Percentiles rank a stretch among this genome's conserved stretches.
These are phyloP conservation scores for Elmis aenea DNA, from an alignment of 2,888 invertebrate genomes.

Conservation along the genomic window DNA sequence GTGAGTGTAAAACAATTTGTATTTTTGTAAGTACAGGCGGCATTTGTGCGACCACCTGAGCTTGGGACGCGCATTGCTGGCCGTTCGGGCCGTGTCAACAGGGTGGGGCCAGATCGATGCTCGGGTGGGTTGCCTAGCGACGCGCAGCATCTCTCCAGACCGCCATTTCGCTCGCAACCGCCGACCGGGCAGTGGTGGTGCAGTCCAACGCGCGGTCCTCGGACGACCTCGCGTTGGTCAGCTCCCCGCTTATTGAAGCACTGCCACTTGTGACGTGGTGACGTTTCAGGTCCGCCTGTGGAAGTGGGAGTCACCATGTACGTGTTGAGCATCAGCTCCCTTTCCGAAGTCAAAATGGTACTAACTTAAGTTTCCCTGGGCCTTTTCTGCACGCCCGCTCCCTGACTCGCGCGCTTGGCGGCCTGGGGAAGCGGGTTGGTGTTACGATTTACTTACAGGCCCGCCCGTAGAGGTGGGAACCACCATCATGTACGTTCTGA, in stretches of 20 bases:
- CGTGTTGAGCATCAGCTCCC: slow-evolving; percentile 96
- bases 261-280: slow-evolving; percentile 36
- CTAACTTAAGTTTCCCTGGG: slow-evolving; percentile 29
- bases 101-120: slow-evolving; percentile 47
- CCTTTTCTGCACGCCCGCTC: slow-evolving; percentile 38
- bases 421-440: slow-evolving; percentile 42
- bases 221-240: slow-evolving; percentile 10
- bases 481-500: slow-evolving; percentile 91
- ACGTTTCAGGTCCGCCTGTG: slow-evolving; percentile 91
- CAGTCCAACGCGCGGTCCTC: slow-evolving; percentile 27
- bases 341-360: slow-evolving; percentile 98
- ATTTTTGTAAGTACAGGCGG: slow-evolving; percentile 19
- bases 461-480: slow-evolving; percentile 95
- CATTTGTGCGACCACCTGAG: slow-evolving; percentile 26
- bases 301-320: slow-evolving; percentile 98
- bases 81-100: slow-evolving; percentile 39
- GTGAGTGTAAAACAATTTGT: slow-evolving; percentile 54
- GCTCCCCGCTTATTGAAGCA: slow-evolving; percentile 27
- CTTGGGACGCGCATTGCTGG: slow-evolving; percentile 23
- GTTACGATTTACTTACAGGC: slow-evolving; percentile 66
- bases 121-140: slow-evolving; percentile 43
- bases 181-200: slow-evolving; percentile 40
- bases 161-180: slow-evolving; percentile 43
- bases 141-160: slow-evolving; percentile 43
- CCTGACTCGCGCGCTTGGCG: slow-evolving; percentile 44